Percentiles rank a stretch among this genome's conserved stretches.
These are phyloP conservation scores for Rhagoletis pomonella DNA, from an alignment of 1,140 invertebrate genomes.

Conservation along the genomic window DNA sequence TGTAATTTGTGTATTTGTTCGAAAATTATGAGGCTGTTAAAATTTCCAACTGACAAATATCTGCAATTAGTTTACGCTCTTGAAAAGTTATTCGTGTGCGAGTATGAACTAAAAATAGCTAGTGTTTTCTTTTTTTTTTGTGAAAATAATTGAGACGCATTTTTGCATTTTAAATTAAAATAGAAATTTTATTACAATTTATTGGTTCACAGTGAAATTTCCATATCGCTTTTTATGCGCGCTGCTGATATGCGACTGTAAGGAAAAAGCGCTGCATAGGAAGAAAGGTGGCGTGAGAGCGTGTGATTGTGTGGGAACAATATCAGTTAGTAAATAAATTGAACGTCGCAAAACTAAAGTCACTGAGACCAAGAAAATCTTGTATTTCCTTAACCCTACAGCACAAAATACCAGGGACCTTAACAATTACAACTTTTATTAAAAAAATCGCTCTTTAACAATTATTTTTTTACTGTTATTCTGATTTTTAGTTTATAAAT, in stretches of 20 bases:
- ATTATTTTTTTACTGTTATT: too few species aligned
- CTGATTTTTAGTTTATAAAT: too few species aligned
- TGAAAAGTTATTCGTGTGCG: not conserved
- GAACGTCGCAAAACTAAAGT: too few species aligned
- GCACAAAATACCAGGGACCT: too few species aligned
- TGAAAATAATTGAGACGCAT: not conserved
- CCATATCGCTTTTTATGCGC: not conserved
- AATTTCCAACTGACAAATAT: not conserved
- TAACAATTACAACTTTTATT: too few species aligned
- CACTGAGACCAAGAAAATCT: too few species aligned
- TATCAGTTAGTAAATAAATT: too few species aligned
- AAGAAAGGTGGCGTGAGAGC: too few species aligned
- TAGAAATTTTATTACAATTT: not conserved
- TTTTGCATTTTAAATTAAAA: not conserved
- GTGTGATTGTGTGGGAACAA: too few species aligned
- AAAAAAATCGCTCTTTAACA: too few species aligned
- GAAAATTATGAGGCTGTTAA: slow-evolving; percentile 10
- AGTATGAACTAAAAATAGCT: slow-evolving; percentile 10
- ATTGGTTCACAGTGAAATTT: slow-evolving; percentile 23
- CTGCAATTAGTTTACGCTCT: not conserved
- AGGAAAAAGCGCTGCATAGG: too few species aligned
- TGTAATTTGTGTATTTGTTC: not conserved
- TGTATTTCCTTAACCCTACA: too few species aligned
- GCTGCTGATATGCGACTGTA: not conserved
- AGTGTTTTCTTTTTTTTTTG: not conserved